These are phyloP conservation scores for Agrilus planipennis DNA, from an alignment of 1,140 invertebrate genomes.

Conservation along the genomic window DNA sequence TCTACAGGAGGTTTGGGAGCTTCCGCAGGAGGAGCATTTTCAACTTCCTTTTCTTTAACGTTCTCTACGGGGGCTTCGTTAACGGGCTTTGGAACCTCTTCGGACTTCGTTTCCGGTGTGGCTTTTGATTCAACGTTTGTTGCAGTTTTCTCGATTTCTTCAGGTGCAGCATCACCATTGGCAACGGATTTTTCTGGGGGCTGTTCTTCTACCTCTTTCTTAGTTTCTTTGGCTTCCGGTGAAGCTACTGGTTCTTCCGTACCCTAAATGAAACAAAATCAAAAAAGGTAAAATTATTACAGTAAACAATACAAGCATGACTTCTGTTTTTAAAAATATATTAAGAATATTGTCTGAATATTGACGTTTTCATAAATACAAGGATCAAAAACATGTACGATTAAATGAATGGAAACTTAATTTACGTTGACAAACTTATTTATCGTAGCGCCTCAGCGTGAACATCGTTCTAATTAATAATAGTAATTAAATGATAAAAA, in stretches of 20 bases:
- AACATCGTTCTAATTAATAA: too few relatives aligned
- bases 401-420: too few relatives aligned
- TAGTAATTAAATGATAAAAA: too few relatives aligned
- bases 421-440: too few relatives aligned
- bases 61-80: neutral
- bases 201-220: constrained; percentile 9
- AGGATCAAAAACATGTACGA: too few relatives aligned
- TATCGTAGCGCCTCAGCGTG: too few relatives aligned
- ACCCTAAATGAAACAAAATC: neutral
- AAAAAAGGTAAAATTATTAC: too few relatives aligned
- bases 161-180: neutral
- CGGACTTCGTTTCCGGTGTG: constrained; percentile 9
- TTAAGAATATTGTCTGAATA: too few relatives aligned
- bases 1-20: neutral
- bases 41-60: too few relatives aligned
- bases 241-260: constrained; percentile 14
- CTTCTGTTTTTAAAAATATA: too few relatives aligned
- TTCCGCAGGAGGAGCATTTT: constrained; percentile 5
- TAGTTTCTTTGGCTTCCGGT: constrained; percentile 5
- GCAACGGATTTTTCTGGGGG: constrained; percentile 7
- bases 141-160: neutral
- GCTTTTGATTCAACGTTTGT: constrained; percentile 9
- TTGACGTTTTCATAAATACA: too few relatives aligned
- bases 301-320: too few relatives aligned
- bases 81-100: constrained; percentile 11